A percentile compares a stretch with the other conserved stretches of the same genome.
phyloP scores from a whole-genome alignment of 2,113 vertebrate species.

The Laterallus jamaicensis region DNA sequence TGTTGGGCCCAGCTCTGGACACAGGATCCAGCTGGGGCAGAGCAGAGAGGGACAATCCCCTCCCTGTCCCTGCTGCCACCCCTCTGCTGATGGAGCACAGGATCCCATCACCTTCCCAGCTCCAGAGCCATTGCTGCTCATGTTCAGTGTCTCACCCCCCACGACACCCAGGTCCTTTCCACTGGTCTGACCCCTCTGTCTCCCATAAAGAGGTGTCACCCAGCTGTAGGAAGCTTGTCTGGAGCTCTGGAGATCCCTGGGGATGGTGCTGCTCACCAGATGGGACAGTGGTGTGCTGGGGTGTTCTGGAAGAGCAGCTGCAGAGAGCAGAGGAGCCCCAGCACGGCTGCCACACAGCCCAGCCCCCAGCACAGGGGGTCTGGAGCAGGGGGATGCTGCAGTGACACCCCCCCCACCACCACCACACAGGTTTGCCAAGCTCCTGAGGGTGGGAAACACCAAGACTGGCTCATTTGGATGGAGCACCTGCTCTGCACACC shows the following conservation, averaged over 20 bases:
- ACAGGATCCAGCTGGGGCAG: no score
- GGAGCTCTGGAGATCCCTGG: not conserved
- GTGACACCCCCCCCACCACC: not conserved
- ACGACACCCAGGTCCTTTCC: not conserved
- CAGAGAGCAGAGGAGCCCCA: not conserved
- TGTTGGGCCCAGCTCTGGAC: no score
- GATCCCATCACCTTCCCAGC: no score
- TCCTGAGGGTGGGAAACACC: not conserved
- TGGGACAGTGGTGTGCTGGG: not conserved
- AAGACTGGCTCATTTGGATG: fast-evolving
- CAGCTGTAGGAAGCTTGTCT: not conserved
- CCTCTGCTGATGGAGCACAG: no score
- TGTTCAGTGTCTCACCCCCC: no score
- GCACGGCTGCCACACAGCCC: not conserved
- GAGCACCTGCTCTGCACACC: not conserved
- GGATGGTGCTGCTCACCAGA: not conserved
- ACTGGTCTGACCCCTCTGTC: fast-evolving
- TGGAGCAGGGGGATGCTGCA: not conserved
- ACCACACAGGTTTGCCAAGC: not conserved
- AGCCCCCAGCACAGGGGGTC: fast-evolving
- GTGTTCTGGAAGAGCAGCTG: not conserved
- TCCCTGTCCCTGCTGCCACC: no score
- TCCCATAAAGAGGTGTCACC: not conserved
- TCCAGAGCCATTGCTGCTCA: no score
- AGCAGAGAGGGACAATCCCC: no score